Percentiles rank a stretch among this genome's conserved stretches.
Evolutionary conservation across 2,113 vertebrate genomes (phyloP).

Genomic region (Hiodon tergisus): DNA sequence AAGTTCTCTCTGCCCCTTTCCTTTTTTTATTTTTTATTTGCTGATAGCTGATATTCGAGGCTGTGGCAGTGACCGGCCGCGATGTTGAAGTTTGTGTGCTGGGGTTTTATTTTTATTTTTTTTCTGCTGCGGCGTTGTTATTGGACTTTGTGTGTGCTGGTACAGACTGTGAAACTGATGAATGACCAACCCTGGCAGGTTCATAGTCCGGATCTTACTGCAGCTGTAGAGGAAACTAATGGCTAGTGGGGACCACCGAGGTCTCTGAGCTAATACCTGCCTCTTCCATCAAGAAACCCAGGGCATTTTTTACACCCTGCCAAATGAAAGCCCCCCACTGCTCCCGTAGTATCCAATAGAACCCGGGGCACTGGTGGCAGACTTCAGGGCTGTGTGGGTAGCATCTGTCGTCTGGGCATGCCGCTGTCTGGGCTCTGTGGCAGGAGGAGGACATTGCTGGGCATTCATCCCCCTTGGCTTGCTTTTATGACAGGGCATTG

Average conservation of each 20-base stretch:
- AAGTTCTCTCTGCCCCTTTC: conserved; percentile 29
- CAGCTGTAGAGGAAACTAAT: conserved; percentile 83
- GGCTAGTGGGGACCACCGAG: conserved; percentile 68
- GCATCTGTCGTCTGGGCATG: conserved; percentile 73
- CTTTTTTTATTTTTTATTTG: conserved; percentile 39
- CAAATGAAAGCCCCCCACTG: conserved; percentile 65
- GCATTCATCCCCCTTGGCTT: conserved; percentile 68
- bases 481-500: conserved; percentile 50
- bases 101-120: conserved; percentile 32
- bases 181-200: conserved; percentile 75
- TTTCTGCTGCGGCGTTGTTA: conserved; percentile 44
- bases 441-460: conserved; percentile 45
- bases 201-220: conserved; percentile 78
- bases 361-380: conserved; percentile 62
- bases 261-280: conserved; percentile 88
- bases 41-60: conserved; percentile 59
- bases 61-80: conserved; percentile 21
- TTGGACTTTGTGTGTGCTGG: conserved; percentile 60
- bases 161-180: conserved; percentile 69
- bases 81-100: conserved; percentile 41
- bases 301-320: conserved; percentile 73
- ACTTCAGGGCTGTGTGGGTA: conserved; percentile 59
- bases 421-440: conserved; percentile 59
- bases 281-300: conserved; percentile 82
- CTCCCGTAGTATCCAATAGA: conserved; percentile 56